Base-by-base conservation (phyloP, 2,888 invertebrate genomes). In the Melanchra persicariae region DNA sequence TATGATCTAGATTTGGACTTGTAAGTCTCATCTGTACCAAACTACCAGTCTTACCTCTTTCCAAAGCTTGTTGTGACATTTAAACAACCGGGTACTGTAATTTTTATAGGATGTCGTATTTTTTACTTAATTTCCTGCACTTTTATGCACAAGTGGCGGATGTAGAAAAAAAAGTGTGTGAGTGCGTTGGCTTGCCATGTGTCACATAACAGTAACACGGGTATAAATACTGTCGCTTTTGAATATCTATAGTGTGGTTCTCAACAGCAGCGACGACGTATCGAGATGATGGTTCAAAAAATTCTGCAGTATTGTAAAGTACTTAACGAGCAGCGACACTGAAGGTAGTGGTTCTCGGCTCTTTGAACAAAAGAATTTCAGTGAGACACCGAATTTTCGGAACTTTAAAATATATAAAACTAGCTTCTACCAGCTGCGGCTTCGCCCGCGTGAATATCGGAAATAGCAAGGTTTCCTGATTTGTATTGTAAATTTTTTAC, bases 101-200 rank as follows among this genome's bases (percentile, higher is more conserved):
- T 40, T 45, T 77, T 51, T 73, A 45, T 51, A 73, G 73, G 78
- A 67, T 62, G 24, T 62, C n/a, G 51, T 77, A 77, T 70, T 58
- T 77, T 70, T 77, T 70, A 58, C 37, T n/a, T 70, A 10, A 54
- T 69, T 52, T 62, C 43, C 65, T 68, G 47, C 51, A 70, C 59
- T 77, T 69, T 74, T 68, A 37, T 61, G 54, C 30, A 47, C 51
- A 51, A 54, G 34, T 57, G 51, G 34, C 54, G 54, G 61, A 67
- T 63, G 47, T 68, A 54, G 52, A 65, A 67, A 75, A 79, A 70
- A 77, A 52, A 49, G 22, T 30, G 22, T 43, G 43, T 26, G 57
- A 57, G 17, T 26, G 77, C 9, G 22, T 19, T 26, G 15, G 17
- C 57, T 58, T 45, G 30, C 45, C 51, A 77, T 58, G 57, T 73